Conservation (phyloP, 2,888 invertebrate species). For the Hedya salicella region DNA sequence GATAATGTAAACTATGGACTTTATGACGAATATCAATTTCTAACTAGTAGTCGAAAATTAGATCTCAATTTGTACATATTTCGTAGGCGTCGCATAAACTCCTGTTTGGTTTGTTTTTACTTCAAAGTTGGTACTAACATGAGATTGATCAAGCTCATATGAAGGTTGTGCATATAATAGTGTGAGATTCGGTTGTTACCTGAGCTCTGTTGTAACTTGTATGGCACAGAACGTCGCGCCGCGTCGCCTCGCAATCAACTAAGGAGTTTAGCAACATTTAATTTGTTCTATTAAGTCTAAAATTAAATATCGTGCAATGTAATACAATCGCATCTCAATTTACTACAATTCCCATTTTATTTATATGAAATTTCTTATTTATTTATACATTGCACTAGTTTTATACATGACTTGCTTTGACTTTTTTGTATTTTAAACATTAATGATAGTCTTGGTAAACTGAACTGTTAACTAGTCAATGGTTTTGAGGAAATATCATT, state of each 20-base stretch:
- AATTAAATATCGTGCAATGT: constrained; percentile 55
- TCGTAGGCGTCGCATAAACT: constrained; percentile 44
- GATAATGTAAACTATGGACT: constrained; percentile 44
- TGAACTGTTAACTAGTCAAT: constrained; percentile 71
- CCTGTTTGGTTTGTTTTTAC: constrained; percentile 17
- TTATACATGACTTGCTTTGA: constrained; percentile 29
- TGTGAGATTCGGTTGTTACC: constrained; percentile 66
- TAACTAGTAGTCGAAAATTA: constrained; percentile 49
- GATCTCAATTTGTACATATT: constrained; percentile 62
- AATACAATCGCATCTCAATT: constrained; percentile 44
- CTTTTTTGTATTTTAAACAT: constrained; percentile 41
- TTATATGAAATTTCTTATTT: constrained; percentile 44
- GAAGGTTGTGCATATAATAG: constrained; percentile 76
- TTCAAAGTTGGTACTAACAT: constrained; percentile 47
- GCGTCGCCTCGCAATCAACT: constrained; percentile 47
- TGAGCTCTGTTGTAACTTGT: constrained; percentile 45
- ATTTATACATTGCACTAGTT: constrained; percentile 54
- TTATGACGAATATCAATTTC: constrained; percentile 47
- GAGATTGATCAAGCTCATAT: constrained; percentile 67
- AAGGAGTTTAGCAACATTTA: constrained; percentile 76
- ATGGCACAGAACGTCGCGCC: constrained; percentile 33
- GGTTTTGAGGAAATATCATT: constrained; percentile 67
- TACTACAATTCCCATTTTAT: constrained; percentile 28
- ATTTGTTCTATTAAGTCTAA: constrained; percentile 44
- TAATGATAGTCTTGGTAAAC: constrained; percentile 56